Base-by-base conservation (phyloP, 2,113 vertebrate genomes). In the Hyperopisus bebe region DNA sequence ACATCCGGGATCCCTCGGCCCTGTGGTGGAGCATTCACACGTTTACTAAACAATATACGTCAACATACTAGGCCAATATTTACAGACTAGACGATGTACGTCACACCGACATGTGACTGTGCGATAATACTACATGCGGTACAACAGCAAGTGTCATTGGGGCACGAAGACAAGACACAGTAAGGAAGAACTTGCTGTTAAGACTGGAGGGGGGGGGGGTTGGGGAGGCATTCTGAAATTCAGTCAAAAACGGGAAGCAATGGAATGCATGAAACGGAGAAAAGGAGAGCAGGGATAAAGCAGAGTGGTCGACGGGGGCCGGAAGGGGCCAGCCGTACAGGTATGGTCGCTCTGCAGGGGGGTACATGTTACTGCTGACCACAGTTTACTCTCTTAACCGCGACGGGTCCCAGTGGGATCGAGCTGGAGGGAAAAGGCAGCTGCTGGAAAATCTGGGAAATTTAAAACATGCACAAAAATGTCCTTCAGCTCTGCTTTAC, bases 361-460 rank as follows among this genome's bases (percentile, higher is more conserved):
- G 95, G 95, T 94, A 92, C 91, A 51, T 93, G 94, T 95, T 93
- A 95, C 94, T 92, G 91, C 90, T 93, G 93, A 94, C 93, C 95
- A 89, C 70, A 91, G 94, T 95, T 96, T 95, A 94, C 95, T 93
- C 93, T 94, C 86, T 92, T 94, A 89, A 96, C 95, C 95, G 90
- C 94, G 93, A 90, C 17, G 87, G 1, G 87, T 92, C 94, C 95
- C 94, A 90, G 89, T 46, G 94, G 95, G 93, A 93, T 91, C 17
- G 44, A 92, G 92, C 92, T 90, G 91, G 90, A 93, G 91, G 90
- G 91, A 91, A 80, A 88, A 24, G 88, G 19, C 42, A 84, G 80
- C 89, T 91, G 74, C 66, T 84, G 39, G 44, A 13, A 47, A 84
- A n/a, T 47, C 19, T 47, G 82, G 44, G 82, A 84, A n/a, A 84